Evolutionary conservation across 1,140 invertebrate genomes (phyloP).

Genomic region (Drosophila mojavensis): DNA sequence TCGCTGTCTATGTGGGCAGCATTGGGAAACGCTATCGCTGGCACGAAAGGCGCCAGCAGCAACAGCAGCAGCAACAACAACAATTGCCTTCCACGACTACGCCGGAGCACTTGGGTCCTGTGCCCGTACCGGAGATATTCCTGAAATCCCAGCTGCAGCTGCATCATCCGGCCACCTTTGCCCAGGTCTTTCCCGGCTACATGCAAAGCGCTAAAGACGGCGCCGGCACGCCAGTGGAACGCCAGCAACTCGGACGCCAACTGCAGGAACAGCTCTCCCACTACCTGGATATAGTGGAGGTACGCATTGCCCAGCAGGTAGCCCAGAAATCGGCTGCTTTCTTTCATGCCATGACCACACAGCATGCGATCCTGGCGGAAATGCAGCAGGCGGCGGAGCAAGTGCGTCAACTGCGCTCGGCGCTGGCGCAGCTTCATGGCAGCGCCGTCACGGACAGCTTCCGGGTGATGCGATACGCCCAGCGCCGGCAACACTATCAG

Average conservation of each 20-base stretch:
- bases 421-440: conserved; percentile 90
- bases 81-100: conserved; percentile 55
- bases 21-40: conserved; percentile 87
- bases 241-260: conserved; percentile 83
- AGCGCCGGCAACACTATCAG: conserved; percentile 87
- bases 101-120: conserved; percentile 85
- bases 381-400: conserved; percentile 92
- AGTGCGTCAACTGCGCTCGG: conserved; percentile 89
- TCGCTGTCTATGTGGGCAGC: conserved; percentile 94
- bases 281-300: conserved; percentile 97
- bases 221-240: conserved; percentile 46
- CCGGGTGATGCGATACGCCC: conserved; percentile 89
- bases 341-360: conserved; percentile 98
- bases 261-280: conserved; percentile 92
- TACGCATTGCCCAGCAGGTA: conserved; percentile 97
- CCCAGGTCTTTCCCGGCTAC: conserved; percentile 91
- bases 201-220: conserved; percentile 80
- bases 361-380: conserved; percentile 96
- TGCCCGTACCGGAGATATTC: conserved; percentile 96
- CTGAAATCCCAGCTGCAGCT: conserved; percentile 92
- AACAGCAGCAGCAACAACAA: conserved; percentile 36
- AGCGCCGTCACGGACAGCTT: conserved; percentile 92
- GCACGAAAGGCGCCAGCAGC: conserved; percentile 83
- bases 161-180: conserved; percentile 92
- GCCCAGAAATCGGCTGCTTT: conserved; percentile 97